A percentile compares a stretch with the other conserved stretches of the same genome.
Evolutionary conservation across 2,888 invertebrate species (phyloP).

Genomic region (Cartodere bifasciata): DNA sequence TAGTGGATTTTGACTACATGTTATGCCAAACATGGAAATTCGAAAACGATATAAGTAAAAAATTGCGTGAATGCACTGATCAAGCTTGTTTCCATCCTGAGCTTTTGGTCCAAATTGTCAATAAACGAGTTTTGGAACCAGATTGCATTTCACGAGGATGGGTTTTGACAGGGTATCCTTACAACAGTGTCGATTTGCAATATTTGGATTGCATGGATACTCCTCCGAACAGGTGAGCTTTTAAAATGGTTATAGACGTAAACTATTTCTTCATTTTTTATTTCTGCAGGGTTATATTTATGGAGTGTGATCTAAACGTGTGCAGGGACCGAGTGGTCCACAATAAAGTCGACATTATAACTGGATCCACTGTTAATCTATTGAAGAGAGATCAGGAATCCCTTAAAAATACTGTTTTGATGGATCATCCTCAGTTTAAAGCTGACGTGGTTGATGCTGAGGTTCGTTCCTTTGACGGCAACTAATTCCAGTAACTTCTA

Average conservation of each 20-base stretch:
- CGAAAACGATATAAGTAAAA: constrained; percentile 27
- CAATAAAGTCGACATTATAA: constrained; percentile 24
- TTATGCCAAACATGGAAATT: constrained; percentile 37
- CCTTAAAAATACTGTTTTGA: constrained; percentile 20
- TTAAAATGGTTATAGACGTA: neutral
- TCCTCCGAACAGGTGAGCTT: constrained; percentile 47
- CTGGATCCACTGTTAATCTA: constrained; percentile 24
- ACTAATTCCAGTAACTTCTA: constrained; percentile 3
- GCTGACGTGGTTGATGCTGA: constrained; percentile 28
- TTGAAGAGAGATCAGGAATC: constrained; percentile 16
- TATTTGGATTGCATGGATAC: constrained; percentile 43
- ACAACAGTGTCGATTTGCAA: constrained; percentile 44
- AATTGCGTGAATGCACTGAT: constrained; percentile 26
- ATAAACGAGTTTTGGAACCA: constrained; percentile 35
- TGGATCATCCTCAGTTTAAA: constrained; percentile 29
- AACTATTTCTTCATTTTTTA: neutral
- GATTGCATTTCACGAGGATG: constrained; percentile 50
- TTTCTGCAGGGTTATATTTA: constrained; percentile 26
- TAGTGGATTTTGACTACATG: constrained; percentile 46
- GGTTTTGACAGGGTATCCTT: constrained; percentile 49
- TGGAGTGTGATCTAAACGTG: constrained; percentile 31
- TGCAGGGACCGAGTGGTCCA: constrained; percentile 27
- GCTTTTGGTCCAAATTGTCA: constrained; percentile 28
- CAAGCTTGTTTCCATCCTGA: constrained; percentile 30
- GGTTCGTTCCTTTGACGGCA: constrained; percentile 12